Evolutionary conservation across 2,888 invertebrate species (phyloP).

Genomic region (Anagyrus pseudococci): DNA sequence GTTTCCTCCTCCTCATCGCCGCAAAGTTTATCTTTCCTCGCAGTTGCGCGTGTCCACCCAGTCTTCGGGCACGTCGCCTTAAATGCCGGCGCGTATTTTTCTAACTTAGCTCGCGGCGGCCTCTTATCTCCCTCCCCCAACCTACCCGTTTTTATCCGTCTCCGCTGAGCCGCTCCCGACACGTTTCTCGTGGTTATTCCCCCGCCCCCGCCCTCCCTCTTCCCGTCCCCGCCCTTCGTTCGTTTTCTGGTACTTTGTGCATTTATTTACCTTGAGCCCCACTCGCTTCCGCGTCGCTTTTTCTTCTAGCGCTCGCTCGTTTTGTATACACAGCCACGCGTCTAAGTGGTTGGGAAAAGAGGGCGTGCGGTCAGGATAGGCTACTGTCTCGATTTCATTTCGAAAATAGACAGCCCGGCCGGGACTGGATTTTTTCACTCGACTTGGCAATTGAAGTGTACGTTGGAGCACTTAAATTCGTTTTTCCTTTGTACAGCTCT

Average conservation of each 20-base stretch:
- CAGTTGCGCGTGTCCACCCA: constrained; percentile 6
- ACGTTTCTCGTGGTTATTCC: too few relatives aligned
- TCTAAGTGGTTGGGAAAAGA: too few relatives aligned
- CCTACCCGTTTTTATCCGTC: constrained; percentile 11
- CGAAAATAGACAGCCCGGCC: too few relatives aligned
- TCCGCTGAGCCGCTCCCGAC: neutral
- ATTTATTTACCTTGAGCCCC: constrained; percentile 33
- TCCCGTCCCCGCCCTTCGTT: neutral
- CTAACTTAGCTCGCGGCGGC: neutral
- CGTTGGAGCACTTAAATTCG: too few relatives aligned
- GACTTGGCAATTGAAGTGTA: too few relatives aligned
- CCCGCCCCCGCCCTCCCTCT: neutral
- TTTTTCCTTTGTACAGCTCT: too few relatives aligned
- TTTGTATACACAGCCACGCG: too few relatives aligned
- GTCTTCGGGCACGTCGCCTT: constrained; percentile 4
- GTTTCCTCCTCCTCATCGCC: neutral
- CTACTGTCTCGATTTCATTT: too few relatives aligned
- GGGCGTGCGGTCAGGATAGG: too few relatives aligned
- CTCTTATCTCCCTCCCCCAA: neutral
- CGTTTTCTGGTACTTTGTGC: neutral
- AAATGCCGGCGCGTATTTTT: constrained; percentile 12
- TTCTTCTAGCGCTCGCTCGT: too few relatives aligned
- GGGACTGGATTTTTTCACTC: too few relatives aligned
- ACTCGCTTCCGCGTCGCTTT: too few relatives aligned
- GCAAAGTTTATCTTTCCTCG: neutral